phyloP scores from a whole-genome alignment of 2,113 vertebrate species.

The Dendropsophus ebraccatus region DNA sequence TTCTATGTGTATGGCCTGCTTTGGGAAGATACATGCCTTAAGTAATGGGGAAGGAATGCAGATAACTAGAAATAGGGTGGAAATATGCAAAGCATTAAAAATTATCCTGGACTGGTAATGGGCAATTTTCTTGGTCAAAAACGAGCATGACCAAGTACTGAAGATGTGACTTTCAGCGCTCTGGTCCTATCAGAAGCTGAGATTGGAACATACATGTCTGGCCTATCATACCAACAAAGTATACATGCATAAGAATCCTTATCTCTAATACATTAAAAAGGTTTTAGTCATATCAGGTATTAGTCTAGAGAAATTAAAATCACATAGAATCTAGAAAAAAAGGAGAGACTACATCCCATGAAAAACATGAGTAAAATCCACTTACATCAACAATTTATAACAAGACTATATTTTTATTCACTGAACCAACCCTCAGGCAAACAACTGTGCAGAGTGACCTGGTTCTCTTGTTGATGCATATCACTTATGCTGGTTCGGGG shows the following conservation, averaged over 20 bases:
- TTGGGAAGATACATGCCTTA: too few species aligned
- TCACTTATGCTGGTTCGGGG: not conserved
- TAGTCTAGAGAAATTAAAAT: not conserved
- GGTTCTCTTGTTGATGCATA: slow-evolving; percentile 32
- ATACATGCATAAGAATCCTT: not conserved
- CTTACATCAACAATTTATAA: slow-evolving; percentile 16
- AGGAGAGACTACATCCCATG: not conserved
- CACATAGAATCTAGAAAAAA: not conserved
- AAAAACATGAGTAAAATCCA: not conserved
- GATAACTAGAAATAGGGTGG: too few species aligned
- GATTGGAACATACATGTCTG: not conserved
- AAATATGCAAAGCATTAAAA: too few species aligned
- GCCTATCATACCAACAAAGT: not conserved
- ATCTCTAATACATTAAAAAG: not conserved
- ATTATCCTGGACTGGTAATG: not conserved
- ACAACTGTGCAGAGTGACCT: slow-evolving; percentile 12
- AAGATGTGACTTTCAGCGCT: too few species aligned
- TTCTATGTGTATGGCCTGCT: too few species aligned
- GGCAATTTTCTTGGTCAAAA: not conserved
- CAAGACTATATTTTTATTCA: not conserved
- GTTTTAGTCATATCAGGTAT: too few species aligned
- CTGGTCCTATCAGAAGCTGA: not conserved
- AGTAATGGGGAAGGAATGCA: too few species aligned
- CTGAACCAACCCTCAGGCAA: not conserved
- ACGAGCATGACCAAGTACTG: not conserved